Conservation (phyloP, 2,888 invertebrate genomes). For the Pyrochroa serraticornis region DNA sequence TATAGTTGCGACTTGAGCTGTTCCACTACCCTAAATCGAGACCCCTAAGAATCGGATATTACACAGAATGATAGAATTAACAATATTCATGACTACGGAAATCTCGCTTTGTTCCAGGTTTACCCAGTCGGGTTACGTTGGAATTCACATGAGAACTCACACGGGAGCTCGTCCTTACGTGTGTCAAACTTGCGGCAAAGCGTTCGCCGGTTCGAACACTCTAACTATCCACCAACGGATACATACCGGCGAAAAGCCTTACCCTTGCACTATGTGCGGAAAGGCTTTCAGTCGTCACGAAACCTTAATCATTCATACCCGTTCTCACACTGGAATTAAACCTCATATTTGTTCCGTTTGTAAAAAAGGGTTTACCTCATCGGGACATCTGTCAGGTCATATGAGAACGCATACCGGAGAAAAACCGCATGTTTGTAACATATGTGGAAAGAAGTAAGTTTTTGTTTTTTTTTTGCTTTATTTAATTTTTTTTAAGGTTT, state of each 20-base stretch:
- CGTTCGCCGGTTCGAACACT: constrained; percentile 58
- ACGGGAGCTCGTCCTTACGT: constrained; percentile 58
- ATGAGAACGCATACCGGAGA: constrained; percentile 57
- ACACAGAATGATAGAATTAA: too few relatives aligned
- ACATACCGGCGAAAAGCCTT: constrained; percentile 58
- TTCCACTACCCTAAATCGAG: too few relatives aligned
- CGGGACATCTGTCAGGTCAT: constrained; percentile 56
- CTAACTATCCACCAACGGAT: constrained; percentile 56
- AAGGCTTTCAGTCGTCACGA: constrained; percentile 57
- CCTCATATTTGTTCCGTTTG: constrained; percentile 56
- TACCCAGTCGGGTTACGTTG: constrained; percentile 59
- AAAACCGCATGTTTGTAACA: constrained; percentile 53
- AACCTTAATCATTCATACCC: constrained; percentile 55
- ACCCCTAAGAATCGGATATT: too few relatives aligned
- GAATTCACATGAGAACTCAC: constrained; percentile 58
- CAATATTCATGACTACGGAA: too few relatives aligned
- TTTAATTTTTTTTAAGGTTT: constrained; percentile 46
- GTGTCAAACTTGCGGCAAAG: constrained; percentile 57
- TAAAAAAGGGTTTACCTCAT: constrained; percentile 54
- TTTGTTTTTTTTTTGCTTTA: constrained; percentile 11
- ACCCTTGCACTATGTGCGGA: constrained; percentile 53
- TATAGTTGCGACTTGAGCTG: too few relatives aligned
- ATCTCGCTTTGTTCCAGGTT: constrained; percentile 46
- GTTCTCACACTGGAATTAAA: constrained; percentile 56
- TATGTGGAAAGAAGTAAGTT: constrained; percentile 55